phyloP scores from a whole-genome alignment of 2,113 vertebrate genomes.

The Elgaria multicarinata region DNA sequence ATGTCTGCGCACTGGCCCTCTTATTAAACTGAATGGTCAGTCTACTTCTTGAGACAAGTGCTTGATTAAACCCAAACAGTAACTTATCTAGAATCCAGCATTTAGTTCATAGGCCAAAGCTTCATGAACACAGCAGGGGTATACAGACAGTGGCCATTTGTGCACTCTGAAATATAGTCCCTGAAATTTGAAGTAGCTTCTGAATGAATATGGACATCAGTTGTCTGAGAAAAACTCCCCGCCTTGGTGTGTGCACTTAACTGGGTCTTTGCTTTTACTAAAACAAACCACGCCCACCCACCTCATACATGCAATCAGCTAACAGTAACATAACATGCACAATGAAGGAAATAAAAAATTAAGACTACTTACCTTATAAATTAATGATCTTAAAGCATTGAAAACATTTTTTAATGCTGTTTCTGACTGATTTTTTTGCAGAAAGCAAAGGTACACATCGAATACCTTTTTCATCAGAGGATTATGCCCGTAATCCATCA shows the following conservation, averaged over 20 bases:
- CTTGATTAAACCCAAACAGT: not conserved
- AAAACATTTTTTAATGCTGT: conserved; percentile 94
- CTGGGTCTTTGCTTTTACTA: not conserved
- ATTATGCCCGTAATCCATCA: conserved; percentile 94
- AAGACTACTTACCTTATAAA: conserved; percentile 88
- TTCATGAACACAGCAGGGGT: not conserved
- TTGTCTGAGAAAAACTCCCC: not conserved
- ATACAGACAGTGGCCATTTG: not conserved
- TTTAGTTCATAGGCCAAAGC: not conserved
- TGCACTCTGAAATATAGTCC: not conserved
- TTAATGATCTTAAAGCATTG: conserved; percentile 91
- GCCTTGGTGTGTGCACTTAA: not conserved
- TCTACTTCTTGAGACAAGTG: not conserved
- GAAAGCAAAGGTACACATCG: conserved; percentile 95
- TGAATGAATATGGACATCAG: not conserved
- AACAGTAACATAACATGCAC: not conserved
- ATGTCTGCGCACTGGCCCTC: not conserved
- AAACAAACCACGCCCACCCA: not conserved
- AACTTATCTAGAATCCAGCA: not conserved
- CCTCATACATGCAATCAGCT: no score
- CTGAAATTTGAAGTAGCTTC: not conserved
- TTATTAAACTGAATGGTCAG: not conserved
- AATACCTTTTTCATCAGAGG: conserved; percentile 99
- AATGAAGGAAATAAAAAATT: not conserved
- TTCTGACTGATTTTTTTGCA: conserved; percentile 97